phyloP scores from a whole-genome alignment of 2,797 vertebrate species.

The Paguma larvata region DNA sequence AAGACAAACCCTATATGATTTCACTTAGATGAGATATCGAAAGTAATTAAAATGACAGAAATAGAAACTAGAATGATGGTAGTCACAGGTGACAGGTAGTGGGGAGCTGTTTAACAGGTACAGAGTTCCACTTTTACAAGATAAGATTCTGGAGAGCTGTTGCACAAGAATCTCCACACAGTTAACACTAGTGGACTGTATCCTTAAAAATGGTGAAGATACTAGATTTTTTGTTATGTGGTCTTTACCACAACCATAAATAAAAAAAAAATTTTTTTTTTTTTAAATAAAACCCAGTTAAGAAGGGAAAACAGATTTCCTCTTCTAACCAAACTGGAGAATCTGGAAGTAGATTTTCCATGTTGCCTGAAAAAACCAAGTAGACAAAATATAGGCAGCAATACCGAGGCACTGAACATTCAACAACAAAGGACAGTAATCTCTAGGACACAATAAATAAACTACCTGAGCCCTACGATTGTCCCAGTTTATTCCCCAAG shows the following conservation, averaged over 20 bases:
- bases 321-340: not conserved
- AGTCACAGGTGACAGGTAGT: not conserved
- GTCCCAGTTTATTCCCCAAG: not conserved
- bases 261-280: not conserved
- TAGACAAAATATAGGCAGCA: not conserved
- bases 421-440: not conserved
- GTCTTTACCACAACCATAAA: not conserved
- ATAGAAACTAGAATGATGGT: not conserved
- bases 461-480: not conserved
- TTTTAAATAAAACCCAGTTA: not conserved
- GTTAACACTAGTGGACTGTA: not conserved
- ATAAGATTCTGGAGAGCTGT: not conserved
- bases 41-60: slow-evolving; percentile 15
- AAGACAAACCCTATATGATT: not conserved
- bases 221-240: not conserved
- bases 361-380: not conserved
- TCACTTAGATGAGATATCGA: not conserved
- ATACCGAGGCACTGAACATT: not conserved
- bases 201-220: not conserved
- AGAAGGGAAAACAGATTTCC: not conserved
- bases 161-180: not conserved
- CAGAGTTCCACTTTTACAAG: not conserved
- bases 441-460: not conserved
- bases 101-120: not conserved
- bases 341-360: not conserved